Evolutionary conservation across 1,140 invertebrate genomes (phyloP), one percentile per base, ranked within the genome.

Genomic region (Ptiloglossa arizonensis): DNA sequence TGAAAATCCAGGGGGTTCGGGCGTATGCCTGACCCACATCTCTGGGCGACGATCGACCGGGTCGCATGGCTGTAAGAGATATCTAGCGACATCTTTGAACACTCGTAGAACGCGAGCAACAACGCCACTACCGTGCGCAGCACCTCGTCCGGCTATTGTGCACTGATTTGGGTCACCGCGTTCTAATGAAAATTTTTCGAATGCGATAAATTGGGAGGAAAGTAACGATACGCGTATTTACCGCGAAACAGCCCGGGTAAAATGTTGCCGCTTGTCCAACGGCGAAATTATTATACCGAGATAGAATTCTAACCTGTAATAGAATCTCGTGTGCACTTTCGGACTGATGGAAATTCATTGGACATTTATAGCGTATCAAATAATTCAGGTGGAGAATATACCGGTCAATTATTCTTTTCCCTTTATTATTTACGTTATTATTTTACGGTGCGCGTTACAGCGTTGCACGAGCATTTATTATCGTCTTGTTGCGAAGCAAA

Each of bases 1-100:
- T 81, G 66, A 54, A 83, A 86, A 82, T 87, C 80, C 83, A 80
- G 80, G 76, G 79, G 81, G 85, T 80, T 81, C 86, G 86, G 88
- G 86, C 88, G 81, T 87, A 80, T 87, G 82, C 81, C 87, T 89
- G 88, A 89, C 88, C 88, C 82, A 89, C 81, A 89, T 89, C 86
- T 76, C 82, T 75, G 80, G 56, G 80, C 82, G 87, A 86, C 87
- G 87, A 89, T 89, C 87, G 86, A 72, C 48, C 64, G 62, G 74
- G 77, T 80, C 46, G 71, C 73, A 54, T 75, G 32, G 50, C 56
- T 79, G 66, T 80, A 46, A 75, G 54, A 71, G 66, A 69, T 74
- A 75, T 73, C 64, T 74, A 82, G 80, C 19, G 50, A 75, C 44
- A 35, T 5, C 57, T 73, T 67, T 0, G 48, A 82, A 60, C 71